These are phyloP conservation scores for Belgica antarctica DNA, from an alignment of 2,888 invertebrate genomes.

Conservation along the genomic window DNA sequence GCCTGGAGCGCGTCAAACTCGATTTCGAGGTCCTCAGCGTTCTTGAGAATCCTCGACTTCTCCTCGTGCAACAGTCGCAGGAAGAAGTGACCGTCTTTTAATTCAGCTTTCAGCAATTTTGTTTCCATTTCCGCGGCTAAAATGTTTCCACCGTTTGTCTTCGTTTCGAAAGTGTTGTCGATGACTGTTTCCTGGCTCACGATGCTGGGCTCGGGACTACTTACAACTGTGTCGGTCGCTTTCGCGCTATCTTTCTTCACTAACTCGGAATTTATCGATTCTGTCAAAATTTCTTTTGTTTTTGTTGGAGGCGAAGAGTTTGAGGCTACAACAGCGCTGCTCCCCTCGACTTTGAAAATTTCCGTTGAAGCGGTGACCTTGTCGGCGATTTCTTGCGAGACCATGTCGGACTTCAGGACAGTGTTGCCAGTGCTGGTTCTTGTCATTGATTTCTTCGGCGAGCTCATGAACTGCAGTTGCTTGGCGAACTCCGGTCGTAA, in stretches of 20 bases:
- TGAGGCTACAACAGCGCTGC: background rate
- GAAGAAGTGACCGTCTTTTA: constrained; percentile 67
- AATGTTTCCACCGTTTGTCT: background rate
- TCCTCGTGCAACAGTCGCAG: constrained; percentile 71
- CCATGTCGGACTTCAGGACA: constrained; percentile 14
- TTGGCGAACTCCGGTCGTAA: constrained; percentile 82
- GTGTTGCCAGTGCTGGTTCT: background rate
- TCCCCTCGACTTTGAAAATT: background rate
- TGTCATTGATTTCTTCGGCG: constrained; percentile 57
- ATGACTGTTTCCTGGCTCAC: background rate
- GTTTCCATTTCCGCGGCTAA: background rate
- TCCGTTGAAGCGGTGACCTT: constrained; percentile 36
- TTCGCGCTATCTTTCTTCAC: background rate
- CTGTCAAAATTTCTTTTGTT: background rate
- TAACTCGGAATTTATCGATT: constrained; percentile 24
- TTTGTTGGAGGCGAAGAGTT: background rate
- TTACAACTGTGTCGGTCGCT: background rate
- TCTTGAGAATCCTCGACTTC: constrained; percentile 65
- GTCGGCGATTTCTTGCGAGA: background rate
- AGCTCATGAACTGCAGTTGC: constrained; percentile 64
- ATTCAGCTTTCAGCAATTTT: background rate
- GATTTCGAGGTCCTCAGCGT: constrained; percentile 68
- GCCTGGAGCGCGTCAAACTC: constrained; percentile 63
- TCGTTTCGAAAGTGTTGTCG: background rate
- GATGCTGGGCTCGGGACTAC: background rate